These are phyloP conservation scores for Oncorhynchus keta DNA, from an alignment of 2,113 vertebrate species.

Conservation along the genomic window DNA sequence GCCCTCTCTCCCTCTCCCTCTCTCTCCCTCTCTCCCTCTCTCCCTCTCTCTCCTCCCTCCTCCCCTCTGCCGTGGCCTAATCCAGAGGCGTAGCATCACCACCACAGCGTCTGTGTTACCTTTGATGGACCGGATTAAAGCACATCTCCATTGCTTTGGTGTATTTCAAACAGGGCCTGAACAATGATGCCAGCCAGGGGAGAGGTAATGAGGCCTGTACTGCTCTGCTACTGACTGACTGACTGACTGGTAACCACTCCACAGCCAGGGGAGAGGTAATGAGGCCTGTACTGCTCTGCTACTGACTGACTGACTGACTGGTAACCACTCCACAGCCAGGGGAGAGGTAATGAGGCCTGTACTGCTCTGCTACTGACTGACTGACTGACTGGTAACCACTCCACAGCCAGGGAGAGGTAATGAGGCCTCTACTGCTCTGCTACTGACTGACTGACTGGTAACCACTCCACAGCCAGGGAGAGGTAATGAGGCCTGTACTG, in stretches of 20 bases:
- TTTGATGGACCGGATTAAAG: conserved; percentile 90
- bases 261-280: no score
- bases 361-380: no score
- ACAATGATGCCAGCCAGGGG: conserved; percentile 88
- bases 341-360: no score
- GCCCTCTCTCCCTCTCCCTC: not conserved
- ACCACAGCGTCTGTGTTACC: conserved; percentile 78
- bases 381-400: conserved; percentile 65
- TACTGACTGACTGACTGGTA: no score
- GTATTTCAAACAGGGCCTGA: conserved; percentile 83
- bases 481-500: no score
- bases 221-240: conserved; percentile 23
- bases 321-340: conserved; percentile 68
- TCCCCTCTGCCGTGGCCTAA: conserved; percentile 62
- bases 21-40: not conserved
- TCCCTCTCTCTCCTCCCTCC: conserved; percentile 1
- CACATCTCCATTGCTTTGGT: conserved; percentile 89
- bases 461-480: no score
- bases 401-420: no score
- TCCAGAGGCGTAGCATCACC: conserved; percentile 66
- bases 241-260: no score
- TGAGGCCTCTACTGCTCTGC: no score
- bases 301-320: conserved; percentile 52
- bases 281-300: no score
- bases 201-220: conserved; percentile 82